Evolutionary conservation across 2,113 vertebrate species (phyloP).

Genomic region (Engystomops pustulosus): DNA sequence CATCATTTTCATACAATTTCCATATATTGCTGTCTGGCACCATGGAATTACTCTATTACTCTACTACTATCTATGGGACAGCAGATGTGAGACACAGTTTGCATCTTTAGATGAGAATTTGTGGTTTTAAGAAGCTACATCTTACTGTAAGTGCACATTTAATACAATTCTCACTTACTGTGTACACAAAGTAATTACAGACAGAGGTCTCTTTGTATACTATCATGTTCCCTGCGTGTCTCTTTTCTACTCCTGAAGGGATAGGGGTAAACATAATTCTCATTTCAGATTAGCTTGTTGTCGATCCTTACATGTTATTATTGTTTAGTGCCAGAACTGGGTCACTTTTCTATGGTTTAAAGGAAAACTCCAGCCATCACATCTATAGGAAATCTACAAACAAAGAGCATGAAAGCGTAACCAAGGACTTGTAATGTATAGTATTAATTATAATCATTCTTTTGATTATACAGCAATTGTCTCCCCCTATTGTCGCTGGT

Average conservation of each 20-base stretch:
- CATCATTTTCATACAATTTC: background rate
- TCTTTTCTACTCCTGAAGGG: background rate
- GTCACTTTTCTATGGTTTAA: background rate
- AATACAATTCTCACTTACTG: conserved; percentile 27
- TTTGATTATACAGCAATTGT: too few species aligned
- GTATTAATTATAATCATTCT: too few species aligned
- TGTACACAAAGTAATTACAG: conserved; percentile 31
- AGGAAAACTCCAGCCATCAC: background rate
- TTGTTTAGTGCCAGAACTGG: background rate
- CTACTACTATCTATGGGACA: background rate
- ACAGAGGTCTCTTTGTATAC: conserved; percentile 8
- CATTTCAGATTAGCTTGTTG: background rate
- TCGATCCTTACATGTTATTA: background rate
- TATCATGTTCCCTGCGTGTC: background rate
- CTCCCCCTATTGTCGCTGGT: too few species aligned
- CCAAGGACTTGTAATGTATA: background rate
- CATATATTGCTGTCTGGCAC: background rate
- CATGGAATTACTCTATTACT: background rate
- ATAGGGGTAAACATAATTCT: background rate
- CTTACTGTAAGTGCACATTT: conserved; percentile 18
- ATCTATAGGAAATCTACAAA: background rate
- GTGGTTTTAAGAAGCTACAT: conserved; percentile 17
- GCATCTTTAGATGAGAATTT: background rate
- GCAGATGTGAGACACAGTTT: background rate
- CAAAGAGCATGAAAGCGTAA: background rate